phyloP scores from a whole-genome alignment of 2,888 invertebrate genomes.

The Pyrrhosoma nymphula region DNA sequence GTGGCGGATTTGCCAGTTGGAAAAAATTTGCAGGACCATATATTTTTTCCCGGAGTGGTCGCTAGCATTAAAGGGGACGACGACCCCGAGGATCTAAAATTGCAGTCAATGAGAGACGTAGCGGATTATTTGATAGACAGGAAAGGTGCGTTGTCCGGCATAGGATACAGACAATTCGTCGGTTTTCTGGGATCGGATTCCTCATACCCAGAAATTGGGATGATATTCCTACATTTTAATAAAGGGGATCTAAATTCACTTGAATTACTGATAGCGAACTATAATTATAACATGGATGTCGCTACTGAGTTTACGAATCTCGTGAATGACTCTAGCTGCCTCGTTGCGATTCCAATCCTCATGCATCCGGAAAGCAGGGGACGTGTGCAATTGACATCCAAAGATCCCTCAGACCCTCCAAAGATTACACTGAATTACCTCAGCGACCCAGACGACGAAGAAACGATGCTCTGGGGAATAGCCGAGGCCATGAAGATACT shows the following conservation, averaged over 20 bases:
- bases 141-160: constrained; percentile 79
- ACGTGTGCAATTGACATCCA: constrained; percentile 83
- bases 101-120: constrained; percentile 75
- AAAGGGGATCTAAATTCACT: not conserved
- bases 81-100: not conserved
- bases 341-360: constrained; percentile 84
- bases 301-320: not conserved
- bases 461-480: constrained; percentile 48
- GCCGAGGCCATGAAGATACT: constrained; percentile 68
- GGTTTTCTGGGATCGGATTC: constrained; percentile 70
- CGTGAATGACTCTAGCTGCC: constrained; percentile 73
- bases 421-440: constrained; percentile 82
- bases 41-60: not conserved
- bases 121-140: constrained; percentile 79
- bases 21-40: constrained; percentile 66
- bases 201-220: constrained; percentile 68
- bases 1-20: constrained; percentile 59
- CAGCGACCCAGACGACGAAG: constrained; percentile 55
- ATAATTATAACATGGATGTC: not conserved
- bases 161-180: constrained; percentile 77
- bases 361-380: constrained; percentile 87
- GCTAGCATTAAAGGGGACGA: not conserved
- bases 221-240: not conserved
- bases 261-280: accelerated
- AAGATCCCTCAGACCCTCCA: constrained; percentile 86